A percentile compares a stretch with the other conserved stretches of the same genome.
Evolutionary conservation across 2,888 invertebrate species (phyloP).

Genomic region (Monoplex corrugatus): DNA sequence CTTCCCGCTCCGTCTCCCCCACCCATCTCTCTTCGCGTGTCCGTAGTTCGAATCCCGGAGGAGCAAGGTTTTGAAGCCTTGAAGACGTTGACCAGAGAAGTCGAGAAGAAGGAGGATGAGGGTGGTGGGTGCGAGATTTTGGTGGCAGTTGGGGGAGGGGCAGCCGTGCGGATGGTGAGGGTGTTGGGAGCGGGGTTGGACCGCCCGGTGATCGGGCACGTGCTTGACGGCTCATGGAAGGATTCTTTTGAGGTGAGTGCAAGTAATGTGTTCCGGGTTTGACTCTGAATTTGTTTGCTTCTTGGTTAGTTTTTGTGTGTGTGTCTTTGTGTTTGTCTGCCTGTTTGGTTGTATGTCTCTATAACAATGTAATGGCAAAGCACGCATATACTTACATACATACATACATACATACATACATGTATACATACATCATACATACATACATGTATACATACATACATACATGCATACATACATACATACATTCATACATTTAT

Average conservation of each 20-base stretch:
- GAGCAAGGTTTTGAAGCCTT: neutral
- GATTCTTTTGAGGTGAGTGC: neutral
- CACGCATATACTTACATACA: neutral
- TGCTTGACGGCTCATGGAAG: neutral
- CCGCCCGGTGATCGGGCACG: neutral
- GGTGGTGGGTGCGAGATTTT: neutral
- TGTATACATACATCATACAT: neutral
- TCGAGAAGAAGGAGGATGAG: neutral
- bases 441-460: neutral
- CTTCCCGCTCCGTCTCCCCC: neutral
- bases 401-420: neutral
- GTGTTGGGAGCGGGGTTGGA: neutral
- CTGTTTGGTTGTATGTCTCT: too few species aligned
- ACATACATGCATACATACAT: neutral
- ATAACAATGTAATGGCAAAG: too few species aligned
- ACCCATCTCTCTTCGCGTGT: neutral
- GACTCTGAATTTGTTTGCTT: neutral
- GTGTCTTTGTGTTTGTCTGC: neutral
- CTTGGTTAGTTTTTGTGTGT: neutral
- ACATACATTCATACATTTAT: neutral
- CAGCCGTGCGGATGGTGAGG: constrained; percentile 14
- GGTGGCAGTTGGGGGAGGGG: constrained; percentile 5
- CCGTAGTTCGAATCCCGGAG: neutral
- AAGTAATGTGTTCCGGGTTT: too few species aligned
- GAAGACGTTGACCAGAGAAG: constrained; percentile 20